Percentiles rank a stretch among this genome's conserved stretches.
Conservation (phyloP, 2,113 vertebrate species). For the Nannobrachium achirus region DNA sequence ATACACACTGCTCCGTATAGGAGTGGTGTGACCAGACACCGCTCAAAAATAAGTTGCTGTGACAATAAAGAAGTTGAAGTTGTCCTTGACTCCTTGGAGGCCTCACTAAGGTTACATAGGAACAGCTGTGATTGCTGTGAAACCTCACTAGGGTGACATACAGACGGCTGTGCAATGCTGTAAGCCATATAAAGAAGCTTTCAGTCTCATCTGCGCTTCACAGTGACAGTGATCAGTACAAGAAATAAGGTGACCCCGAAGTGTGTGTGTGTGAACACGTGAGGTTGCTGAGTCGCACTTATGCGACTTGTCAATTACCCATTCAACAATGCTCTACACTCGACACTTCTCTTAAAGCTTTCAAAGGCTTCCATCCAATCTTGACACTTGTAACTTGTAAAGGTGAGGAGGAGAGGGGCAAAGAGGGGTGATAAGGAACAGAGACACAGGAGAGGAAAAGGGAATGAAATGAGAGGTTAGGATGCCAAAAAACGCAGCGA, state of each 20-base stretch:
- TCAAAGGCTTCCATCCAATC: conserved; percentile 1
- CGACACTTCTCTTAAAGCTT: not conserved
- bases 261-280: not conserved
- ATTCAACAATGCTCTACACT: not conserved
- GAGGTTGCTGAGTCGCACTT: too few species aligned
- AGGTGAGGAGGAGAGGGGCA: not conserved
- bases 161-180: too few species aligned
- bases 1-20: too few species aligned
- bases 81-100: too few species aligned
- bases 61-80: too few species aligned
- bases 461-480: not conserved
- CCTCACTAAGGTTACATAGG: too few species aligned
- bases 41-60: too few species aligned
- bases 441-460: not conserved
- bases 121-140: too few species aligned
- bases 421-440: not conserved
- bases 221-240: not conserved
- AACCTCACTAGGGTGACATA: too few species aligned
- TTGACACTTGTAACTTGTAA: conserved; percentile 1
- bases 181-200: not conserved
- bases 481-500: not conserved
- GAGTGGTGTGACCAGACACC: too few species aligned
- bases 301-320: too few species aligned
- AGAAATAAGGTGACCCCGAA: too few species aligned
- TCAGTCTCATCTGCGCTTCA: not conserved